These are phyloP conservation scores for Pelecanoides urinatrix DNA, from an alignment of 2,113 vertebrate genomes.

Conservation along the genomic window DNA sequence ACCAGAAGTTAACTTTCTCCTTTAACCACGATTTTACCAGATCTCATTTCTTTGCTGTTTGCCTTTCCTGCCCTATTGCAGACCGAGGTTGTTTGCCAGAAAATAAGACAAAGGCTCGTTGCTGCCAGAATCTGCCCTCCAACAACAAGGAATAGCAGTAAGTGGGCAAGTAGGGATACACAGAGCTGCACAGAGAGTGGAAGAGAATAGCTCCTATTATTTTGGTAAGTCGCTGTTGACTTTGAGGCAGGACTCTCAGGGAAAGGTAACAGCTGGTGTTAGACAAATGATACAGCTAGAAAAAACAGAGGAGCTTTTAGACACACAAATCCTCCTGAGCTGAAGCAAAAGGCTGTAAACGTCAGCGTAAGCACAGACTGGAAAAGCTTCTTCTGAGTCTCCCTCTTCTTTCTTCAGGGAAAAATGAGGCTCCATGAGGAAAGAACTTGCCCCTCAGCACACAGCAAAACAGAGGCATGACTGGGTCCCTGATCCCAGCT, in stretches of 20 bases:
- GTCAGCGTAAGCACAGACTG: background rate
- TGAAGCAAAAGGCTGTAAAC: background rate
- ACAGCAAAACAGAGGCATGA: background rate
- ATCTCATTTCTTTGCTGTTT: background rate
- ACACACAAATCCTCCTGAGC: background rate
- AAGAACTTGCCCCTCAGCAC: background rate
- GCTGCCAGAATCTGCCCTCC: conserved; percentile 43
- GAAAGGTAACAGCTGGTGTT: conserved; percentile 64
- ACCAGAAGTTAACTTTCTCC: background rate
- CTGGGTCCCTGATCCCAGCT: background rate
- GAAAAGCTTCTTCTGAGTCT: background rate
- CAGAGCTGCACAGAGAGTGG: background rate
- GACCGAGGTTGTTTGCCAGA: background rate
- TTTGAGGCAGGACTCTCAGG: conserved; percentile 50
- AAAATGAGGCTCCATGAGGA: background rate
- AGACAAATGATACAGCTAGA: conserved; percentile 54
- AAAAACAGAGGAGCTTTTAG: conserved; percentile 41
- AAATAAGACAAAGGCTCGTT: conserved; percentile 35
- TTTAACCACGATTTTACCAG: background rate
- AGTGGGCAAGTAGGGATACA: conserved; percentile 35
- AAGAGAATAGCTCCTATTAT: conserved; percentile 53
- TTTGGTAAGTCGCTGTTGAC: conserved; percentile 43
- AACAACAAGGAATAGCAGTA: conserved; percentile 34
- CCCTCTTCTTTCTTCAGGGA: background rate
- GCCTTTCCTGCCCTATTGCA: background rate